These are phyloP conservation scores for Pituophis catenifer DNA, from an alignment of 2,113 vertebrate species.

Conservation along the genomic window DNA sequence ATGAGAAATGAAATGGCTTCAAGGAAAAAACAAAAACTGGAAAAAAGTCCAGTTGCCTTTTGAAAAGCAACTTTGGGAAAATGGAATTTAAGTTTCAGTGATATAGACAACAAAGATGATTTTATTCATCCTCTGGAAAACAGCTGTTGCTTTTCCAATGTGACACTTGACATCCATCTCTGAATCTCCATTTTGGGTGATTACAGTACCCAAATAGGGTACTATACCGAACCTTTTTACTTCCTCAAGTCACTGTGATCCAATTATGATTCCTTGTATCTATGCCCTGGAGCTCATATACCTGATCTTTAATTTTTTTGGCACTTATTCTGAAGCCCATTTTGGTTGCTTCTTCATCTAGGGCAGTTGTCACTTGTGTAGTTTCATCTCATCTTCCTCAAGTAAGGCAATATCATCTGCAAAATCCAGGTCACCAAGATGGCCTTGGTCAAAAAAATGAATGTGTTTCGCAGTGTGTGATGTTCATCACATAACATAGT, in stretches of 20 bases:
- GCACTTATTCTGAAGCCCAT: background rate
- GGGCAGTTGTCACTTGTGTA: background rate
- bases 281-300: background rate
- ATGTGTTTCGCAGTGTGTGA: background rate
- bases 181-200: background rate
- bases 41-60: background rate
- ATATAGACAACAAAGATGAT: background rate
- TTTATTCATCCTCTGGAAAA: background rate
- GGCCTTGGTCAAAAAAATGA: background rate
- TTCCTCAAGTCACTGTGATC: background rate
- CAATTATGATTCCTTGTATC: background rate
- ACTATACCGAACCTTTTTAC: background rate
- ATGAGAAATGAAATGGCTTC: background rate
- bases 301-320: background rate
- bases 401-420: background rate
- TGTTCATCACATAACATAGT: background rate
- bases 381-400: background rate
- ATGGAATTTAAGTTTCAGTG: background rate
- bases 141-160: background rate
- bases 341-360: background rate
- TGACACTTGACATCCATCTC: background rate
- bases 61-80: background rate
- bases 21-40: background rate
- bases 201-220: background rate
- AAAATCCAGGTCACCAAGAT: background rate